phyloP scores from a whole-genome alignment of 2,888 invertebrate species.

The Drosophila macrothrix region DNA sequence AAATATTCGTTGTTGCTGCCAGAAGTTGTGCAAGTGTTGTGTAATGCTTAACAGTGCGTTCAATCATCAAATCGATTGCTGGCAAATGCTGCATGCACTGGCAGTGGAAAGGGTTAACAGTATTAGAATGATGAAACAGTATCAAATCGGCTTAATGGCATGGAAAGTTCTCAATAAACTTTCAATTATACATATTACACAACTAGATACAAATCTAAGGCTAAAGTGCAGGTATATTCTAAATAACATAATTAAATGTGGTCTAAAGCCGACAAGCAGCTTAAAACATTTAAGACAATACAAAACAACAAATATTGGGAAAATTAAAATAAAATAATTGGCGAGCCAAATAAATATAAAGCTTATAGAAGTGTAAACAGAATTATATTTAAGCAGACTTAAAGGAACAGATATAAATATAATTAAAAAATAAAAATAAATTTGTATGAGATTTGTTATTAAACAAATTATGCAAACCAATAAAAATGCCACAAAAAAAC shows the following conservation, averaged over 20 bases:
- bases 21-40: conserved; percentile 46
- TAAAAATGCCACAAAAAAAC: background rate
- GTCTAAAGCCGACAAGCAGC: background rate
- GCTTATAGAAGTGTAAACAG: background rate
- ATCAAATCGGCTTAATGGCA: background rate
- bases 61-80: conserved; percentile 26
- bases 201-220: background rate
- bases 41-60: conserved; percentile 20
- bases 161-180: background rate
- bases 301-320: too few species aligned
- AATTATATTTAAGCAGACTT: background rate
- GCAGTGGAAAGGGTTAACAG: background rate
- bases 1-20: conserved; percentile 8
- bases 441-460: fast-evolving
- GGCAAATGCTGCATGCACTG: background rate
- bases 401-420: background rate
- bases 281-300: background rate
- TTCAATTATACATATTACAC: background rate
- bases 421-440: background rate
- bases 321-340: too few species aligned
- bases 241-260: background rate
- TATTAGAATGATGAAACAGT: background rate
- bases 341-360: background rate
- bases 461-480: background rate
- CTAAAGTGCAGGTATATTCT: too few species aligned